phyloP scores from a whole-genome alignment of 2,113 vertebrate species.

The Cygnus atratus region DNA sequence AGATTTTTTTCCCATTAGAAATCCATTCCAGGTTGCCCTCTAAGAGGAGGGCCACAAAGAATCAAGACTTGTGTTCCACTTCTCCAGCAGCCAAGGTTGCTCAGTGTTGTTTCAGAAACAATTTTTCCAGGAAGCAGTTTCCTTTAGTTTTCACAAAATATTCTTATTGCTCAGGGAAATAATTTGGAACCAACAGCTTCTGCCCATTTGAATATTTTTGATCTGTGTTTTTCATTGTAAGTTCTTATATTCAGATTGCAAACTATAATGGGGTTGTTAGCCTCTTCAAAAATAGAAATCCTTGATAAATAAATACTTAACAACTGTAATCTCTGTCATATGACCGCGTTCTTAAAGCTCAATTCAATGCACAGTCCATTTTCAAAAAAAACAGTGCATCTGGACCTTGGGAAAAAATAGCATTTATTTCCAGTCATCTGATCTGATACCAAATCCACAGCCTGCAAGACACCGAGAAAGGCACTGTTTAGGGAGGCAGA shows the following conservation, averaged over 20 bases:
- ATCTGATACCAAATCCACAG: neutral
- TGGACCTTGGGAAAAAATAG: neutral
- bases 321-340: conserved; percentile 56
- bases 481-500: neutral
- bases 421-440: conserved; percentile 16
- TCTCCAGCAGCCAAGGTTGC: neutral
- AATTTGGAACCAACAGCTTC: conserved; percentile 25
- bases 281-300: conserved; percentile 58
- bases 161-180: conserved; percentile 35
- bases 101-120: conserved; percentile 37
- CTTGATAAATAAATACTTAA: conserved; percentile 56
- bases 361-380: neutral
- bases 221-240: conserved; percentile 15
- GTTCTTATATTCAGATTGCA: conserved; percentile 25
- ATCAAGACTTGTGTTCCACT: neutral
- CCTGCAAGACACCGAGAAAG: neutral
- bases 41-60: neutral
- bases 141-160: conserved; percentile 36
- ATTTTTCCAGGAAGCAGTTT: conserved; percentile 40
- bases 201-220: conserved; percentile 10
- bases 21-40: neutral
- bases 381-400: conserved; percentile 27
- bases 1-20: neutral
- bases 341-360: neutral
- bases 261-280: conserved; percentile 14